Evolutionary conservation across 2,888 invertebrate species (phyloP).

Genomic region (Branchipolynoe longqiensis): DNA sequence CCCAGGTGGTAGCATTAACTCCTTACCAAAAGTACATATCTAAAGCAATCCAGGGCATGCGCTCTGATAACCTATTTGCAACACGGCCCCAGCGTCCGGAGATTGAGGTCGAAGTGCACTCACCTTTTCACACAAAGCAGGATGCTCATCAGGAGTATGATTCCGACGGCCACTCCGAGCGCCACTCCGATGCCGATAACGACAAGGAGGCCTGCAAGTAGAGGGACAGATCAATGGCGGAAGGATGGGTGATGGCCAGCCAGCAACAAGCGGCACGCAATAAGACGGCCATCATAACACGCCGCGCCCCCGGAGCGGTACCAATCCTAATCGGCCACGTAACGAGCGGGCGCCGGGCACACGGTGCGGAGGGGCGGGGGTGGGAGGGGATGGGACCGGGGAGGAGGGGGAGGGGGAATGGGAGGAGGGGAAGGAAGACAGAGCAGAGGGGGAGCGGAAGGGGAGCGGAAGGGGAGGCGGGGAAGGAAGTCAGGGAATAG

Average conservation of each 20-base stretch:
- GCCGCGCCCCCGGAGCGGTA: not conserved
- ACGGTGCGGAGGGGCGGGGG: not conserved
- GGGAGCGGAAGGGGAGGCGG: too few relatives aligned
- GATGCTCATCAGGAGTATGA: constrained; percentile 59
- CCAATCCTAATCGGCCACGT: constrained; percentile 25
- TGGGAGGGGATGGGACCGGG: not conserved
- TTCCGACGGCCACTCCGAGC: constrained; percentile 59
- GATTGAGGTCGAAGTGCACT: constrained; percentile 37
- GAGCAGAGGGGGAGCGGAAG: too few relatives aligned
- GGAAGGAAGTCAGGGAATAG: too few relatives aligned
- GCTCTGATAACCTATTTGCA: too few relatives aligned
- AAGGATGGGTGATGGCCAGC: constrained; percentile 21
- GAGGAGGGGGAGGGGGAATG: constrained; percentile 13
- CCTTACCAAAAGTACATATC: too few relatives aligned
- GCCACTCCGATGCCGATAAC: constrained; percentile 57
- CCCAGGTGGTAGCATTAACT: too few relatives aligned
- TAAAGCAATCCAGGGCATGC: too few relatives aligned
- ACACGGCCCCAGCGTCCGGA: too few relatives aligned
- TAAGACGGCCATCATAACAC: constrained; percentile 30
- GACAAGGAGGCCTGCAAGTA: constrained; percentile 50
- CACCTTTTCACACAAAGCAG: constrained; percentile 56
- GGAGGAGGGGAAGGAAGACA: too few relatives aligned
- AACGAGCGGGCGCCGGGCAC: not conserved
- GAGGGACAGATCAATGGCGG: constrained; percentile 21
- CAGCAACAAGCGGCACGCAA: constrained; percentile 31